Percentiles rank a stretch among this genome's conserved stretches.
Conservation (phyloP, 2,113 vertebrate species). For the Eulemur macaco region DNA sequence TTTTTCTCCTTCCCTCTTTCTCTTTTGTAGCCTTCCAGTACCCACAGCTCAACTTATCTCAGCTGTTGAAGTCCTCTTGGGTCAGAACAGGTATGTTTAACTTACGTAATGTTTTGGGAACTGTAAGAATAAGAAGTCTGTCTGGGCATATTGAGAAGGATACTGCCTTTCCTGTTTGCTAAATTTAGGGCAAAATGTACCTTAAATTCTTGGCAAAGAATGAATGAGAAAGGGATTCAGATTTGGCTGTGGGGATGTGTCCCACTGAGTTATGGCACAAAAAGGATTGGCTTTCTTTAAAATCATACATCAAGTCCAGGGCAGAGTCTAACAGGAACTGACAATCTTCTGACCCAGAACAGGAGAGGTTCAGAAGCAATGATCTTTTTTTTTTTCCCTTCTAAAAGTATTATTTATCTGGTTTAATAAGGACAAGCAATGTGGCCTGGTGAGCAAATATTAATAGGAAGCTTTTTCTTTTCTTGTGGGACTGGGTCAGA, state of each 20-base stretch:
- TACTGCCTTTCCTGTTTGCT: not conserved
- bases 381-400: not conserved
- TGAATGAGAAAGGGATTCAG: conserved; percentile 46
- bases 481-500: not conserved
- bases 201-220: conserved; percentile 61
- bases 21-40: conserved; percentile 92
- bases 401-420: not conserved
- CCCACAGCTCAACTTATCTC: conserved; percentile 94
- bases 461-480: not conserved
- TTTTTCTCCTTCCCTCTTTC: conserved; percentile 19
- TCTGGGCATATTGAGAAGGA: not conserved
- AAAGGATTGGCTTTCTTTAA: conserved; percentile 47
- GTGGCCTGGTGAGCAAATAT: not conserved
- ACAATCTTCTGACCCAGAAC: not conserved
- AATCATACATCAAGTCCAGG: not conserved
- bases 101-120: not conserved
- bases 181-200: conserved; percentile 69
- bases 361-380: not conserved
- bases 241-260: not conserved
- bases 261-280: conserved; percentile 55
- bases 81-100: conserved; percentile 93
- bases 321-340: not conserved
- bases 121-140: not conserved
- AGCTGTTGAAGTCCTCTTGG: conserved; percentile 95
- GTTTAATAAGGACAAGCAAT: conserved; percentile 16